Conservation (phyloP, 2,797 vertebrate species). For the Petrocephalus sullivani region DNA sequence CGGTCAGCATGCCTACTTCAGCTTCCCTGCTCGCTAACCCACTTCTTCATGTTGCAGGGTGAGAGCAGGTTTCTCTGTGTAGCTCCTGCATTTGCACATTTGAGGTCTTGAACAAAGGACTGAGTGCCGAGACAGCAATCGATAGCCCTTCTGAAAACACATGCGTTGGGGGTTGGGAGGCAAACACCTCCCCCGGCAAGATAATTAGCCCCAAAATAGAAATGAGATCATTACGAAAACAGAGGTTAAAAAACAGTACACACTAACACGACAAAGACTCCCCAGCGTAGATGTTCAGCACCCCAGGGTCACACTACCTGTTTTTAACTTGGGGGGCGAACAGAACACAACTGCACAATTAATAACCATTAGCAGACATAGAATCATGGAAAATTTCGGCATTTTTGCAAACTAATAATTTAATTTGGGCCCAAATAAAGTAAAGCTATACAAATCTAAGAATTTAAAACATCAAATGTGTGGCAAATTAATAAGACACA, state of each 20-base stretch:
- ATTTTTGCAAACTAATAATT: not conserved
- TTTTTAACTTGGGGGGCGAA: not conserved
- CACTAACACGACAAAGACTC: not conserved
- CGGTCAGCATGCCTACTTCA: not conserved
- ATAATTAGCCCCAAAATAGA: slow-evolving; percentile 3
- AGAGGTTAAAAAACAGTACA: not conserved
- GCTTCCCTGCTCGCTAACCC: not conserved
- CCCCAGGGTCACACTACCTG: not conserved
- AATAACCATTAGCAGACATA: not conserved
- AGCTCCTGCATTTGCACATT: not conserved
- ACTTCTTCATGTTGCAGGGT: not conserved
- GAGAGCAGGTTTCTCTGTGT: not conserved
- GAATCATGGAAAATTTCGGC: not conserved
- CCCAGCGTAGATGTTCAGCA: not conserved
- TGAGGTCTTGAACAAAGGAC: not conserved
- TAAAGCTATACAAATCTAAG: not conserved
- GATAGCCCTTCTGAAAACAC: not conserved
- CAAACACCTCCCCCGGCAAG: not conserved
- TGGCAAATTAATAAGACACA: not conserved
- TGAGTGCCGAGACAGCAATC: not conserved
- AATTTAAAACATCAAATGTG: not conserved
- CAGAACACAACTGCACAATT: not conserved
- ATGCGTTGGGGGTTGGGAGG: not conserved
- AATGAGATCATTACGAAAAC: not conserved
- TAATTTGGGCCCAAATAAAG: not conserved